Evolutionary conservation across 1,140 invertebrate species (phyloP).

Genomic region (Bombus waltoni): DNA sequence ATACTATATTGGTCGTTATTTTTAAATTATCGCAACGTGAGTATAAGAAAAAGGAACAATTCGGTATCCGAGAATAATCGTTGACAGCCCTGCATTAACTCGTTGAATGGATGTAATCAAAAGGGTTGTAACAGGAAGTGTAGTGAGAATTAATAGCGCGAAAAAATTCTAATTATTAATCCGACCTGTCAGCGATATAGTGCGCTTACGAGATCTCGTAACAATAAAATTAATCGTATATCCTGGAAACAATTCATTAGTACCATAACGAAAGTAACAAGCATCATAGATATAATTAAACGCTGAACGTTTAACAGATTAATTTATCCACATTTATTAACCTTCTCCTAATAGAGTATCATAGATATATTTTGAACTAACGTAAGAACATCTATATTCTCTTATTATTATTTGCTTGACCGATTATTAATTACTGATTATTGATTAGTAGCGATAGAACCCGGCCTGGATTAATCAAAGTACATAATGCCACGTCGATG

Average conservation of each 20-base stretch:
- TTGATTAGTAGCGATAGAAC: neutral
- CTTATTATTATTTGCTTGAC: neutral
- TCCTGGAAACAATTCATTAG: neutral
- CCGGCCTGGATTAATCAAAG: neutral
- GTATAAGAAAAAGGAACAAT: neutral
- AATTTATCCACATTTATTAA: neutral
- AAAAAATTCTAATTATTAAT: slow-evolving; percentile 9
- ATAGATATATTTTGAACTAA: neutral
- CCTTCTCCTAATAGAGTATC: neutral
- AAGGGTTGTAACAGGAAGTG: neutral
- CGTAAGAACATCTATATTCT: neutral
- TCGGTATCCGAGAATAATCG: neutral
- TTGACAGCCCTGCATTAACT: neutral
- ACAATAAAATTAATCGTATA: neutral
- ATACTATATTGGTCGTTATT: neutral
- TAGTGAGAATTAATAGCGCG: neutral
- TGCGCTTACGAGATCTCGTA: neutral
- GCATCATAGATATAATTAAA: neutral
- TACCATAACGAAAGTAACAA: neutral
- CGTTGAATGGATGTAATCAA: neutral
- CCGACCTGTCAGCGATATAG: neutral
- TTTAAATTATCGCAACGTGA: neutral
- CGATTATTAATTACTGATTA: neutral
- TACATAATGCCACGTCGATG: neutral
- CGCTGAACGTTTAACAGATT: neutral